Percentiles rank a stretch among this genome's conserved stretches.
Evolutionary conservation across 2,113 vertebrate genomes (phyloP).

Genomic region (Bambusicola thoracicus): DNA sequence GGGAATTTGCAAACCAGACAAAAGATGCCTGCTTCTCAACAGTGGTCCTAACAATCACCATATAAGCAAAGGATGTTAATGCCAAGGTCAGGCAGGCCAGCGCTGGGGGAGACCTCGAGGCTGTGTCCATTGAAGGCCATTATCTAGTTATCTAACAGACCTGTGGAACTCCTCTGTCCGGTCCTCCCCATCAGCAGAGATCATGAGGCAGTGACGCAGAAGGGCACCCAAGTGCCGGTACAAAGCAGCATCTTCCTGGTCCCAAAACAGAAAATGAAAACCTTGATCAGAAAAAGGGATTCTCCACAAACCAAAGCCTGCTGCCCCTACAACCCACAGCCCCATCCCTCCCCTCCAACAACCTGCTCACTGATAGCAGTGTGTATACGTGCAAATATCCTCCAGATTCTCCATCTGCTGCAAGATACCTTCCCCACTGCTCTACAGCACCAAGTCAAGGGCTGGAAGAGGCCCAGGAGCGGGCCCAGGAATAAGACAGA

Average conservation of each 20-base stretch:
- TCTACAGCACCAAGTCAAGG: not conserved
- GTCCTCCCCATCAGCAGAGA: constrained; percentile 85
- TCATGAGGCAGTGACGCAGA: constrained; percentile 90
- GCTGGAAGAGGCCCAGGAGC: not conserved
- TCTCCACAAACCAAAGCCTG: not conserved
- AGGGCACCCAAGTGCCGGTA: constrained; percentile 88
- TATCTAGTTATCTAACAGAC: constrained; percentile 56
- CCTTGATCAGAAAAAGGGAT: not conserved
- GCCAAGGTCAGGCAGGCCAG: not conserved
- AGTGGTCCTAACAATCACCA: not conserved
- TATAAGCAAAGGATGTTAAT: not conserved
- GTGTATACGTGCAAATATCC: rapidly evolving
- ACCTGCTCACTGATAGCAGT: not conserved
- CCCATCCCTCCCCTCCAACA: not conserved
- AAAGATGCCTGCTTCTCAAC: too few relatives aligned
- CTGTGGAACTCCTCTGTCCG: constrained; percentile 91
- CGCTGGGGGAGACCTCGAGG: not conserved
- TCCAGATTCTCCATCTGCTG: not conserved
- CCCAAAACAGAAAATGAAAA: constrained; percentile 14
- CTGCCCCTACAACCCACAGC: not conserved
- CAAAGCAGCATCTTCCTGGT: constrained; percentile 88
- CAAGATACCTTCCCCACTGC: not conserved
- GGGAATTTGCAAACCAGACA: not conserved
- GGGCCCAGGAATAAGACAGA: not conserved
- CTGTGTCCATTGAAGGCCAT: not conserved